Conservation (phyloP, 2,888 invertebrate species). For the Ditylenchus weischeri region DNA sequence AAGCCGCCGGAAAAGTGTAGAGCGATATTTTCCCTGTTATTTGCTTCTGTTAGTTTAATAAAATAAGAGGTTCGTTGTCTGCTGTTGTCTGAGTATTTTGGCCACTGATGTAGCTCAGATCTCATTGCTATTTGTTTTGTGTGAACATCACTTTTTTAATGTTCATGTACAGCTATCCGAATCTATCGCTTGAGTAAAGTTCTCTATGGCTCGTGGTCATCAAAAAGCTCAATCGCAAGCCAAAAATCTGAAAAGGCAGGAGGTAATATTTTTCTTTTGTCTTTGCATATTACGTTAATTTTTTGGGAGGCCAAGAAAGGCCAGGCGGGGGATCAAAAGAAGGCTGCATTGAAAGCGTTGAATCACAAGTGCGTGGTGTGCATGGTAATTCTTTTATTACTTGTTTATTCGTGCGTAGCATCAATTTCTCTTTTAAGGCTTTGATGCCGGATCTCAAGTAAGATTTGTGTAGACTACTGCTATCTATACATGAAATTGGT, state of each 20-base stretch:
- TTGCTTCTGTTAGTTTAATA: not conserved
- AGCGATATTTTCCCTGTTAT: not conserved
- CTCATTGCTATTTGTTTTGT: too few species aligned
- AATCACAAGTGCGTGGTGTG: conserved; percentile 85
- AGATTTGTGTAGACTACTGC: conserved; percentile 62
- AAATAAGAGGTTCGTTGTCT: too few species aligned
- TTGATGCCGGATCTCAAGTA: conserved; percentile 86
- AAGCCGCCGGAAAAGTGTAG: not conserved
- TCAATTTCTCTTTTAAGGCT: conserved; percentile 67
- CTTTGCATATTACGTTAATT: not conserved
- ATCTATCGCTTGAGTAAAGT: too few species aligned
- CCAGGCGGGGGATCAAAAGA: conserved; percentile 84
- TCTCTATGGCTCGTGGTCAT: conserved; percentile 89
- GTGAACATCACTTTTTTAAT: too few species aligned
- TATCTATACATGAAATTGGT: not conserved
- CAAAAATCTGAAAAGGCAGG: conserved; percentile 82
- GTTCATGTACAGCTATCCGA: too few species aligned
- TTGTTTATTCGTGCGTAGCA: not conserved
- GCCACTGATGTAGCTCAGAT: too few species aligned
- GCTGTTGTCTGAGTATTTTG: too few species aligned
- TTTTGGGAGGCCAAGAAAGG: conserved; percentile 43
- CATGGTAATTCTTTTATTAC: conserved; percentile 62
- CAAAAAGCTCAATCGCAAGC: conserved; percentile 97
- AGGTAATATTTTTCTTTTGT: conserved; percentile 14
- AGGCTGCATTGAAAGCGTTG: conserved; percentile 89